phyloP scores from a whole-genome alignment of 2,888 invertebrate species.

The Aradus depressus region DNA sequence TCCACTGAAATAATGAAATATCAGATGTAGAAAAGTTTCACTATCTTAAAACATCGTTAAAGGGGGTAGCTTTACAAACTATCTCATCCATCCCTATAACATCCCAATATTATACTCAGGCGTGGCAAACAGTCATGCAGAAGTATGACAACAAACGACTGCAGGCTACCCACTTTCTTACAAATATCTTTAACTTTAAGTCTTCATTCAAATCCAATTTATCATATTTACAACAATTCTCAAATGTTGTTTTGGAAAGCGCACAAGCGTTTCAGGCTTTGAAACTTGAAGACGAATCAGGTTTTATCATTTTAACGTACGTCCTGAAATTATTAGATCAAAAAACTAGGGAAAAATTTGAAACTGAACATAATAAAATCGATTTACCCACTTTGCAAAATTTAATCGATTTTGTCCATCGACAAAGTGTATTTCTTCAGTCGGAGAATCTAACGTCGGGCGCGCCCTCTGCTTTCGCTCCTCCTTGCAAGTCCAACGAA shows the following conservation, averaged over 20 bases:
- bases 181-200: background rate
- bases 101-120: conserved; percentile 1
- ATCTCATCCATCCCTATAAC: background rate
- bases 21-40: background rate
- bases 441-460: background rate
- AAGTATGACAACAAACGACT: conserved; percentile 1
- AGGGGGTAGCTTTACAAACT: conserved; percentile 1
- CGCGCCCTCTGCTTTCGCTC: background rate
- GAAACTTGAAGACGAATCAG: background rate
- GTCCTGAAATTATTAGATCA: background rate
- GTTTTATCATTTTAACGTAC: background rate
- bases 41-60: background rate
- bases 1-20: background rate
- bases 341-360: background rate
- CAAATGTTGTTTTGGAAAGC: background rate
- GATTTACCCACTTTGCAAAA: background rate
- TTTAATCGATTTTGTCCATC: conserved; percentile 1
- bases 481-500: background rate
- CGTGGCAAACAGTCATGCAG: background rate
- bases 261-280: background rate
- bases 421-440: background rate
- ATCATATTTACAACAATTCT: background rate
- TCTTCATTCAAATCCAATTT: background rate
- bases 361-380: background rate
- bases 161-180: background rate